A percentile compares a stretch with the other conserved stretches of the same genome.
Evolutionary conservation across 2,888 invertebrate genomes (phyloP).

Genomic region (Vesta saturnalis): DNA sequence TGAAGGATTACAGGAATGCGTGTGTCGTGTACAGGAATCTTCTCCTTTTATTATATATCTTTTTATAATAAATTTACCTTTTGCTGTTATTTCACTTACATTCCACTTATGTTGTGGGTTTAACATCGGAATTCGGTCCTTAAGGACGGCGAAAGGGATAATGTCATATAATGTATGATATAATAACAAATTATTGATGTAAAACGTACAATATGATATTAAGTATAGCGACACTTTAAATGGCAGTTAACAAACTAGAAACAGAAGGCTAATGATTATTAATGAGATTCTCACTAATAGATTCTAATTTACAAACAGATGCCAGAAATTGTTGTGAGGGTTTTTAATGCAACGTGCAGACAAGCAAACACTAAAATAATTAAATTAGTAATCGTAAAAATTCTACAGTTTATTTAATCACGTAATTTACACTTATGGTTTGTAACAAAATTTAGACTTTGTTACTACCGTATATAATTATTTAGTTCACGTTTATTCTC

Average conservation of each 20-base stretch:
- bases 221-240: slow-evolving; percentile 25
- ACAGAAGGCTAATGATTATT: slow-evolving; percentile 32
- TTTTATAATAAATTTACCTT: background rate
- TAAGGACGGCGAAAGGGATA: too few relatives aligned
- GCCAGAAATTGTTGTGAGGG: slow-evolving; percentile 21
- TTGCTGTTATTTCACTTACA: background rate
- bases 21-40: slow-evolving; percentile 38
- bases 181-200: slow-evolving; percentile 25
- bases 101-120: slow-evolving; percentile 8
- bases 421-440: background rate
- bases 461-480: background rate
- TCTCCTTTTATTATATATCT: slow-evolving; percentile 23
- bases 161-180: background rate
- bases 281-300: slow-evolving; percentile 29
- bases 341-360: slow-evolving; percentile 6
- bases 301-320: slow-evolving; percentile 26
- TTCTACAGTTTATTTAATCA: background rate
- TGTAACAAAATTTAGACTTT: background rate
- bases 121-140: background rate
- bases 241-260: slow-evolving; percentile 23
- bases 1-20: slow-evolving; percentile 44
- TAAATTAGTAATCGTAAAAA: slow-evolving; percentile 18
- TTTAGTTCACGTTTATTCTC: too few relatives aligned
- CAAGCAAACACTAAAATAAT: slow-evolving; percentile 9
- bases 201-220: slow-evolving; percentile 26